Conservation (phyloP, 1,140 invertebrate species). For the Homarus americanus region DNA sequence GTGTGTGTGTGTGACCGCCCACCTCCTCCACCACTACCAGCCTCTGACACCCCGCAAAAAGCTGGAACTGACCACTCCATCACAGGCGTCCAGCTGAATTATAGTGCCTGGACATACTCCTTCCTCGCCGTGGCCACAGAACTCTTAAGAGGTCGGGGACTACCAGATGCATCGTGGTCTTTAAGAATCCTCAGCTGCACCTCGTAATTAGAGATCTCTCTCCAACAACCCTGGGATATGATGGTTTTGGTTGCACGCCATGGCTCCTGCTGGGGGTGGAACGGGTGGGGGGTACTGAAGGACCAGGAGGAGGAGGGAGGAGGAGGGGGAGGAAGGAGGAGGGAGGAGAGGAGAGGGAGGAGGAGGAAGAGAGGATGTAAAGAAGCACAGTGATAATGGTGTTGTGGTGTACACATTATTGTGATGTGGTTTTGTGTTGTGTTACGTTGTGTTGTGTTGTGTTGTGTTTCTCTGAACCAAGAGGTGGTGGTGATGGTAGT, state of each 20-base stretch:
- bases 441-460: too few relatives aligned
- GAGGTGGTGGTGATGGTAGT: too few relatives aligned
- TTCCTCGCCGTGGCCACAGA: background rate
- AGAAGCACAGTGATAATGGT: too few relatives aligned
- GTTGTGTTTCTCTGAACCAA: too few relatives aligned
- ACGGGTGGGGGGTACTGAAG: too few relatives aligned
- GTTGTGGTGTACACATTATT: too few relatives aligned
- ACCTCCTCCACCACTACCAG: too few relatives aligned
- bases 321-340: background rate
- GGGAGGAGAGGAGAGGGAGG: background rate
- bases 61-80: background rate
- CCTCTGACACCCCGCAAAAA: background rate
- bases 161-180: background rate
- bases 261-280: background rate
- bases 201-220: background rate
- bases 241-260: background rate
- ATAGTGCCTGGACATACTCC: background rate
- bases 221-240: background rate
- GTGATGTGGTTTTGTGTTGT: too few relatives aligned
- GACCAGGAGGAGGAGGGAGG: too few relatives aligned
- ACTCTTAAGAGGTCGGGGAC: too few relatives aligned
- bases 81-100: background rate
- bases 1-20: too few relatives aligned
- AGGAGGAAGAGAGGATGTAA: too few relatives aligned
- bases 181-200: background rate